Conservation (phyloP, 2,113 vertebrate species). For the Narcine bancroftii region DNA sequence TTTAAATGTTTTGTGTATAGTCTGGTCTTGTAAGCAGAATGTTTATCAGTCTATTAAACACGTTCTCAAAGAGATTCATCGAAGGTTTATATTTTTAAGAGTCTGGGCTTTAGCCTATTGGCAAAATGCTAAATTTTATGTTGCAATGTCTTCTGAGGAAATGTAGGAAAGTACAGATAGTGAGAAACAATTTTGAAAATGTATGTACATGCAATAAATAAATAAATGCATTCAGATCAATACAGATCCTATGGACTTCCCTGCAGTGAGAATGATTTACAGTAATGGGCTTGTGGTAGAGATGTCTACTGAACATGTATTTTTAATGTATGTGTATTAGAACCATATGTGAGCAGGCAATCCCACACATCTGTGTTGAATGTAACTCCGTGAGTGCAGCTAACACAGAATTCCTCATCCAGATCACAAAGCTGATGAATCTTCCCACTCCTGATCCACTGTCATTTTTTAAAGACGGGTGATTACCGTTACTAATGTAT, state of each 20-base stretch:
- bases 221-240: background rate
- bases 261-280: background rate
- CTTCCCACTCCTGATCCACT: background rate
- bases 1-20: conserved; percentile 16
- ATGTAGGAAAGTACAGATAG: background rate
- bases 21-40: conserved; percentile 30
- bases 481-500: too few species aligned
- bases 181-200: background rate
- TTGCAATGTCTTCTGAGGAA: background rate
- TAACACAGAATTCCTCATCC: background rate
- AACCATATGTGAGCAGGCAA: conserved; percentile 18
- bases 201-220: background rate
- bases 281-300: background rate
- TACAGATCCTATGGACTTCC: background rate
- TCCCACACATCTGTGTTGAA: background rate
- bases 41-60: conserved; percentile 37
- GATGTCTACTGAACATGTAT: conserved; percentile 10
- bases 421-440: background rate
- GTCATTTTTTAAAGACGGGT: too few species aligned
- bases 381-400: background rate
- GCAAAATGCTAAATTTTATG: conserved; percentile 10
- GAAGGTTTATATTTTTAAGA: conserved; percentile 4
- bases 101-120: conserved; percentile 22
- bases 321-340: conserved; percentile 2
- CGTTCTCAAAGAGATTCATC: conserved; percentile 18